phyloP scores from a whole-genome alignment of 1,140 invertebrate species.

The silkworm (Bombyx mori) region ASM3026992v2 NC_085120.1:5670501-5671000 shows the following conservation, averaged over 20 bases:
- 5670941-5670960: too few species aligned
- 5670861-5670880: neutral
- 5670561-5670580: constrained; percentile 72
- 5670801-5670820: constrained; percentile 64
- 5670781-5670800: constrained; percentile 27
- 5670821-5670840: constrained; percentile 36
- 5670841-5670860: constrained; percentile 14
- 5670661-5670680: constrained; percentile 48
- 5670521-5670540: constrained; percentile 36
- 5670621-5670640: constrained; percentile 68
- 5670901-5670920: constrained; percentile 18
- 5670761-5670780: constrained; percentile 48
- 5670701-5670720: constrained; percentile 49
- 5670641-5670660: constrained; percentile 62
- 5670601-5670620: constrained; percentile 65
- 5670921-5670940: constrained; percentile 20
- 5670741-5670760: constrained; percentile 59
- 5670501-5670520: constrained; percentile 35
- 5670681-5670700: constrained; percentile 22
- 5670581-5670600: constrained; percentile 72
- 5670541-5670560: constrained; percentile 65
- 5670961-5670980: too few species aligned
- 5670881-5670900: neutral
- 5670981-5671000: neutral
- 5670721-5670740: constrained; percentile 51